A percentile compares a stretch with the other conserved stretches of the same genome.
These are phyloP conservation scores for Drosophila formosana DNA, from an alignment of 2,888 invertebrate genomes.

Conservation along the genomic window DNA sequence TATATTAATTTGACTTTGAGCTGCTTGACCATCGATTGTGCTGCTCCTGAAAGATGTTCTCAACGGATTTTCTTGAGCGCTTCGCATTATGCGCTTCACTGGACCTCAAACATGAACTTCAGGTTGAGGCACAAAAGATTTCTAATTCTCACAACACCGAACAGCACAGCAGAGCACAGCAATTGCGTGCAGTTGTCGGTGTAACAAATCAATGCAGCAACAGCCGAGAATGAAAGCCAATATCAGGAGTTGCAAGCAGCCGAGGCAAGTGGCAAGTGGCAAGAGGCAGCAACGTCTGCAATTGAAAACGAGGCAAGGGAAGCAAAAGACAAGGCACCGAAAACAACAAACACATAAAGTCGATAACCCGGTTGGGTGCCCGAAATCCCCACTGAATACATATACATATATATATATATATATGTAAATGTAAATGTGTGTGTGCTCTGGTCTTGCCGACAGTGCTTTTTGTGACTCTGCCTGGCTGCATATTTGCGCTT, in stretches of 20 bases:
- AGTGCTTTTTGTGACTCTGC: conserved; percentile 29
- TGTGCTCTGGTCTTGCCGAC: background rate
- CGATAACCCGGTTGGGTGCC: conserved; percentile 73
- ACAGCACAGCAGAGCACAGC: background rate
- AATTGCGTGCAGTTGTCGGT: background rate
- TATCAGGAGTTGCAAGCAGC: conserved; percentile 38
- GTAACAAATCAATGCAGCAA: conserved; percentile 21
- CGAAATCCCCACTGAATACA: conserved; percentile 41
- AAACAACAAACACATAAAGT: conserved; percentile 80
- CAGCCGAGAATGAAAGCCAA: conserved; percentile 46
- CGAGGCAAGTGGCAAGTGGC: conserved; percentile 20
- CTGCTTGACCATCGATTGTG: background rate
- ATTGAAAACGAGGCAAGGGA: conserved; percentile 60
- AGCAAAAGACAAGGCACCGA: conserved; percentile 64
- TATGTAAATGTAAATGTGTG: background rate
- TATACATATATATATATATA: too few relatives aligned
- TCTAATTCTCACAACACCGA: background rate
- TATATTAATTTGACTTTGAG: background rate
- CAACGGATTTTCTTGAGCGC: background rate
- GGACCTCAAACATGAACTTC: background rate
- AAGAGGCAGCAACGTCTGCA: conserved; percentile 56
- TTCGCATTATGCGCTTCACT: background rate
- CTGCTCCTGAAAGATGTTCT: background rate
- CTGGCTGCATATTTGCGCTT: conserved; percentile 71
- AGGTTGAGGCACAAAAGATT: background rate